These are phyloP conservation scores for Noctua janthe DNA, from an alignment of 2,888 invertebrate species.

Conservation along the genomic window DNA sequence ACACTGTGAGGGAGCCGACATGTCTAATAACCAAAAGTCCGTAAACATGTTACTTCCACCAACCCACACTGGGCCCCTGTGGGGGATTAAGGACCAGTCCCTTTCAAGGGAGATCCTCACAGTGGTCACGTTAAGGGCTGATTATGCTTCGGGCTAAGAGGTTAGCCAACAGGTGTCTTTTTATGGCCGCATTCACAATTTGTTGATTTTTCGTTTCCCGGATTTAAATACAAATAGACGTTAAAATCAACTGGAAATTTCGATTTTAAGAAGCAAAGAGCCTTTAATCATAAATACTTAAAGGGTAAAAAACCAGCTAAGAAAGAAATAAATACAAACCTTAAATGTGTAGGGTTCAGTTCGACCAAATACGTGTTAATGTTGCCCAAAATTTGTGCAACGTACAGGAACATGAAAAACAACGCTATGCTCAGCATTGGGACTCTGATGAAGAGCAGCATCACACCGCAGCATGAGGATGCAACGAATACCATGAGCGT, in stretches of 20 bases:
- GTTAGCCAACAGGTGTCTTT: neutral
- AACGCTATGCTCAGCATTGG: constrained; percentile 80
- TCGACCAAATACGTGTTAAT: constrained; percentile 84
- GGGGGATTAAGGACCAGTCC: neutral
- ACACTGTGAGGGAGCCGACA: neutral
- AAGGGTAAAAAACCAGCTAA: neutral
- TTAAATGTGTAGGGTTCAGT: constrained; percentile 83
- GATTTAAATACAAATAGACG: neutral
- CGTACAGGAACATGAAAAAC: constrained; percentile 82
- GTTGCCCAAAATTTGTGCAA: constrained; percentile 81
- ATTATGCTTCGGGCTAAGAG: neutral
- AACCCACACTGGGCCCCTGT: neutral
- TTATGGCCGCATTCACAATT: neutral
- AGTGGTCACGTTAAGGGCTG: neutral
- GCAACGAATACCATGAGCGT: constrained; percentile 76
- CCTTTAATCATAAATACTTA: neutral
- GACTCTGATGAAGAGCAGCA: constrained; percentile 76
- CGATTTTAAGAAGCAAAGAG: neutral
- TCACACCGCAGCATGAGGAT: constrained; percentile 73
- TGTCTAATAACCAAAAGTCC: neutral
- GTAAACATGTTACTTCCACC: neutral
- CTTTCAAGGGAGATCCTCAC: neutral
- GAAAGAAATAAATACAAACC: constrained; percentile 67
- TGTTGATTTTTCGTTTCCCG: neutral
- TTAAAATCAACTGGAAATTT: neutral